Evolutionary conservation across 2,113 vertebrate genomes (phyloP).

Genomic region (Epinephelus fuscoguttatus): DNA sequence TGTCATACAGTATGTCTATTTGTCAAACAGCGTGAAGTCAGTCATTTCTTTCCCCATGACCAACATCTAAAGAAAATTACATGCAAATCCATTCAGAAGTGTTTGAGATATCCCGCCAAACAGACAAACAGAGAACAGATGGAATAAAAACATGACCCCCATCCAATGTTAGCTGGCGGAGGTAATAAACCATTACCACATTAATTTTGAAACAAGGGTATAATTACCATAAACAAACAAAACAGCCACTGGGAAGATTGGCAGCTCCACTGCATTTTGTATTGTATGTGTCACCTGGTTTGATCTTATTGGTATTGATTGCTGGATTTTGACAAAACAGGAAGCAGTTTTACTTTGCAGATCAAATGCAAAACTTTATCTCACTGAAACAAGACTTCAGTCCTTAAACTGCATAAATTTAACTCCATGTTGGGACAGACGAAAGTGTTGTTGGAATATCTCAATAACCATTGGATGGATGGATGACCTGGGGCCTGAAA

Average conservation of each 20-base stretch:
- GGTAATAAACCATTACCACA: conserved; percentile 52
- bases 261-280: conserved; percentile 26
- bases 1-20: background rate
- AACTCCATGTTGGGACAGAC: too few relatives aligned
- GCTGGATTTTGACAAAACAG: conserved; percentile 12
- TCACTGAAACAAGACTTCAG: background rate
- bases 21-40: conserved; percentile 5
- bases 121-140: conserved; percentile 18
- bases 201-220: conserved; percentile 53
- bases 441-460: too few relatives aligned
- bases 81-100: conserved; percentile 43
- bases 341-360: background rate
- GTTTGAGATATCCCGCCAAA: conserved; percentile 11
- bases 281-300: conserved; percentile 21
- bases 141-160: conserved; percentile 35
- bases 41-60: background rate
- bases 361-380: background rate
- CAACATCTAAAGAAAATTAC: background rate
- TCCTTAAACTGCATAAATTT: background rate
- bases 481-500: too few relatives aligned
- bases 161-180: conserved; percentile 34
- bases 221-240: conserved; percentile 66
- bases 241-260: conserved; percentile 35
- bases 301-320: conserved; percentile 22
- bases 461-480: too few relatives aligned